A percentile compares a stretch with the other conserved stretches of the same genome.
phyloP scores from a whole-genome alignment of 2,888 invertebrate genomes.

The Spisula subtruncata region DNA sequence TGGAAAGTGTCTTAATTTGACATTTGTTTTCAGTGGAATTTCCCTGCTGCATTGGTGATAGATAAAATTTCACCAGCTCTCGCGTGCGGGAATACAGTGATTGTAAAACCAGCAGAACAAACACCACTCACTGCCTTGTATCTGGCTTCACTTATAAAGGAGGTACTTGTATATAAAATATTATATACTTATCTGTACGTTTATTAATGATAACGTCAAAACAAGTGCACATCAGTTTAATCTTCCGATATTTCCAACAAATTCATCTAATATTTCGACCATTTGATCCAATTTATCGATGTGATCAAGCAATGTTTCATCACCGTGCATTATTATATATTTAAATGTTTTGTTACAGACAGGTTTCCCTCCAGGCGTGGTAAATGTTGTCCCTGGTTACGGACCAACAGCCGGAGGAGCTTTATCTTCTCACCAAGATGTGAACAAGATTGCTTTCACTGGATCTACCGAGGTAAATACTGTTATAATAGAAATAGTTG shows the following conservation, averaged over 20 bases:
- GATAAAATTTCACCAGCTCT: conserved; percentile 87
- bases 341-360: background rate
- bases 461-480: background rate
- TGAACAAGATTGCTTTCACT: background rate
- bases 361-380: too few species aligned
- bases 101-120: conserved; percentile 87
- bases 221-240: too few species aligned
- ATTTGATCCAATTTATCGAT: too few species aligned
- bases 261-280: too few species aligned
- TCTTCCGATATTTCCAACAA: too few species aligned
- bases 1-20: too few species aligned
- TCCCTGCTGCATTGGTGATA: conserved; percentile 82
- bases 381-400: too few species aligned
- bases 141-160: conserved; percentile 84
- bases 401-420: background rate
- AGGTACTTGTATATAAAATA: too few species aligned
- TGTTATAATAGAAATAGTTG: background rate
- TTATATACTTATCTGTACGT: too few species aligned
- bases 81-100: conserved; percentile 85
- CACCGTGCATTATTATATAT: too few species aligned
- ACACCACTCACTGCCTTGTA: conserved; percentile 87
- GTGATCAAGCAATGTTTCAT: too few species aligned
- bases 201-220: too few species aligned
- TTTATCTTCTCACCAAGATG: background rate
- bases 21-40: conserved; percentile 88